phyloP scores from a whole-genome alignment of 2,797 vertebrate species.

The Falco berigora region DNA sequence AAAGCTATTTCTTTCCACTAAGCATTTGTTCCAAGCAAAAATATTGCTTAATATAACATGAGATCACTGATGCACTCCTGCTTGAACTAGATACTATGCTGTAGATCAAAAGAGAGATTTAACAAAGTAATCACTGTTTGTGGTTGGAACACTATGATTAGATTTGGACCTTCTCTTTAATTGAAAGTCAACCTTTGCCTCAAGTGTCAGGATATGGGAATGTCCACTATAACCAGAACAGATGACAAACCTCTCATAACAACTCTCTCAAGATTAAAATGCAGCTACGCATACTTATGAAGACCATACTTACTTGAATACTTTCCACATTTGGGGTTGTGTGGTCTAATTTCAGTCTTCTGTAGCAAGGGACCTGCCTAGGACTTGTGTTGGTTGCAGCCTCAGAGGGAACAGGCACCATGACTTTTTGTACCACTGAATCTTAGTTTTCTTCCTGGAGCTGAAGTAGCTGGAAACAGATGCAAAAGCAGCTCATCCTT shows the following conservation, averaged over 20 bases:
- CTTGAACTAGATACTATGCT: background rate
- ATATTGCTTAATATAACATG: background rate
- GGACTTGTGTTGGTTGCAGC: background rate
- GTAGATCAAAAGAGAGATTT: slow-evolving; percentile 1
- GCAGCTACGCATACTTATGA: background rate
- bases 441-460: background rate
- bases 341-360: background rate
- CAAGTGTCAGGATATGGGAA: background rate
- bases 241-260: background rate
- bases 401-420: background rate
- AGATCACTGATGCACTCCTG: background rate
- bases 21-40: background rate
- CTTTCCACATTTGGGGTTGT: background rate
- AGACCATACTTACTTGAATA: background rate
- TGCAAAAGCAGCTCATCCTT: background rate
- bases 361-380: background rate
- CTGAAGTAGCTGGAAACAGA: background rate
- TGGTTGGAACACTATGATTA: background rate
- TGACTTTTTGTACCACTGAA: background rate
- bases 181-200: background rate
- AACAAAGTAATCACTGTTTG: background rate
- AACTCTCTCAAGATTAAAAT: background rate
- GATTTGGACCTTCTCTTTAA: background rate
- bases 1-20: background rate
- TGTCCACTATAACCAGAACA: background rate